Conservation (phyloP, 2,113 vertebrate genomes). For the Elanoides forficatus region DNA sequence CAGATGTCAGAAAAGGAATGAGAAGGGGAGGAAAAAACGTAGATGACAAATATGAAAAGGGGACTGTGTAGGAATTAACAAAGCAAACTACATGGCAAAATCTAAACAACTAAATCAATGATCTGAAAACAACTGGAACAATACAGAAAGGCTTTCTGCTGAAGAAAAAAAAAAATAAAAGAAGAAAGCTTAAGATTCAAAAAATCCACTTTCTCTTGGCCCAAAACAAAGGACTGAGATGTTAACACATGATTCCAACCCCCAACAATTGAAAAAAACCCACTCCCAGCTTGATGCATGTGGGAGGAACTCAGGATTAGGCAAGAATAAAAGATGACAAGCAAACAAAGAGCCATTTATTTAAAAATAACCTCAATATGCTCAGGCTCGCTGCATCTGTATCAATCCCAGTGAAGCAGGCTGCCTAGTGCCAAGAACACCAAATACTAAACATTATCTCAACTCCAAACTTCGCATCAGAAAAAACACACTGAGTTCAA, state of each 20-base stretch:
- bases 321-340: constrained; percentile 48
- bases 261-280: not conserved
- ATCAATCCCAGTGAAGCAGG: not conserved
- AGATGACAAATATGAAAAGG: not conserved
- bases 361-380: not conserved
- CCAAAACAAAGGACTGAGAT: not conserved
- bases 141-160: not conserved
- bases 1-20: not conserved
- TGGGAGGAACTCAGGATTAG: constrained; percentile 31
- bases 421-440: not conserved
- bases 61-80: not conserved
- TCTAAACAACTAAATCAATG: not conserved
- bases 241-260: constrained; percentile 21
- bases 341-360: constrained; percentile 37
- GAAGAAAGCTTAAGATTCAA: not conserved
- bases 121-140: not conserved
- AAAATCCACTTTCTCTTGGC: not conserved
- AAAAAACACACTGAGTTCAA: not conserved
- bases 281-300: not conserved
- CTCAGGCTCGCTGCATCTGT: not conserved
- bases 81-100: not conserved
- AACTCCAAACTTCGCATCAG: not conserved
- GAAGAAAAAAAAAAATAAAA: not conserved
- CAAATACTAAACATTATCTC: not conserved
- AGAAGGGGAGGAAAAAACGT: not conserved